These are phyloP conservation scores for Poecile montanus DNA, from an alignment of 2,797 vertebrate species.

Conservation along the genomic window DNA sequence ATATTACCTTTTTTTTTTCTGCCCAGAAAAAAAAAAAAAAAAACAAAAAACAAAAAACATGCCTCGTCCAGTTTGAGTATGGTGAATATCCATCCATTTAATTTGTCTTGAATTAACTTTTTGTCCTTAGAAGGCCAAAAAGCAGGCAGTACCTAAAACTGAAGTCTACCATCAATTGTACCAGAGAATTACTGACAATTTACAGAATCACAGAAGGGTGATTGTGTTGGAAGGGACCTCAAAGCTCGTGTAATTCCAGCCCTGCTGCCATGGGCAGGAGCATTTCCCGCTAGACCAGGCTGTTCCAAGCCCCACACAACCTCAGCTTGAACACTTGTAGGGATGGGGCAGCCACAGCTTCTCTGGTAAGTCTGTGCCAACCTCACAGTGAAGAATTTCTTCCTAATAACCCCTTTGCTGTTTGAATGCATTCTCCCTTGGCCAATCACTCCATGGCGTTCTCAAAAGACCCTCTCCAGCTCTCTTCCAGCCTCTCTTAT, in stretches of 20 bases:
- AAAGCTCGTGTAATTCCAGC: neutral
- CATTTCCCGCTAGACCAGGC: neutral
- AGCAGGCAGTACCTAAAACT: neutral
- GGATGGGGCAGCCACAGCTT: neutral
- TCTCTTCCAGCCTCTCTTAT: neutral
- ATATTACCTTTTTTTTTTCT: neutral
- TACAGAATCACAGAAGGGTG: neutral
- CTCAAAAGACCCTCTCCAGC: neutral
- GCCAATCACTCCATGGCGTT: neutral
- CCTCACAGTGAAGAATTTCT: neutral
- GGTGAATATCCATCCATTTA: neutral
- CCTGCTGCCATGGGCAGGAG: neutral
- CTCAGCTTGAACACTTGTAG: neutral
- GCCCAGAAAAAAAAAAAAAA: neutral
- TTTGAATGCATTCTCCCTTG: no score
- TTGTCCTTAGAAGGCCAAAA: conserved; percentile 19
- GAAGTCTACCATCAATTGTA: neutral
- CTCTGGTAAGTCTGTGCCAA: no score
- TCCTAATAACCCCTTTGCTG: neutral
- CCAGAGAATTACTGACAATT: neutral
- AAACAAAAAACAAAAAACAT: neutral
- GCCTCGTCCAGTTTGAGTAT: neutral
- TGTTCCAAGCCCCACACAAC: neutral
- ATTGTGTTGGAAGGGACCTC: neutral
- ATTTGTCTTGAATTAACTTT: conserved; percentile 8